phyloP scores from a whole-genome alignment of 2,888 invertebrate species.

The Epicampocera succincta region DNA sequence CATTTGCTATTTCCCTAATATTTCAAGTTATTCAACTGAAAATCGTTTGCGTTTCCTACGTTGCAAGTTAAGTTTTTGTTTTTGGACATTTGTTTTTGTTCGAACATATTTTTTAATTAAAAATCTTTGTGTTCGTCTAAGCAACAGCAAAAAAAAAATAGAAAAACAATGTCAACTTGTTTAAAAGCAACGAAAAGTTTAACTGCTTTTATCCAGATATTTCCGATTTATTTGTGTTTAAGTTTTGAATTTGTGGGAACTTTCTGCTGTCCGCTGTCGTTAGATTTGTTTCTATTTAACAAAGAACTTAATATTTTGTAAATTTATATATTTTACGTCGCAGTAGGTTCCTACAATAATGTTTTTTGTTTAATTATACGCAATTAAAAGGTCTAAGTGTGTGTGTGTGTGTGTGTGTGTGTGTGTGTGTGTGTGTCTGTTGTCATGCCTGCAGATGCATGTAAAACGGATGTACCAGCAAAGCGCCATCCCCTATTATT shows the following conservation, averaged over 20 bases:
- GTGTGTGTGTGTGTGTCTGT: too few species aligned
- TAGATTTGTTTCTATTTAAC: background rate
- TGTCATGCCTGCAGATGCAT: too few species aligned
- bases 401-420: too few species aligned
- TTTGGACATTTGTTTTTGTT: background rate
- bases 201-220: constrained; percentile 48
- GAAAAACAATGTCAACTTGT: constrained; percentile 36
- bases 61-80: too few species aligned
- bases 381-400: too few species aligned
- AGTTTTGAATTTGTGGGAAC: constrained; percentile 18
- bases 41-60: too few species aligned
- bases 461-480: too few species aligned
- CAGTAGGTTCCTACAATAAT: background rate
- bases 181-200: constrained; percentile 14
- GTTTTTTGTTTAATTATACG: too few species aligned
- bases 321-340: background rate
- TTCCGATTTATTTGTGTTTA: constrained; percentile 29
- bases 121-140: constrained; percentile 9
- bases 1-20: too few species aligned
- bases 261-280: background rate
- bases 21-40: too few species aligned
- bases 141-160: background rate
- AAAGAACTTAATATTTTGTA: background rate
- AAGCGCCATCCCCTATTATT: too few species aligned
- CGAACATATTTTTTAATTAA: background rate